Conservation (phyloP, 2,797 vertebrate genomes). For the Helarctos malayanus region DNA sequence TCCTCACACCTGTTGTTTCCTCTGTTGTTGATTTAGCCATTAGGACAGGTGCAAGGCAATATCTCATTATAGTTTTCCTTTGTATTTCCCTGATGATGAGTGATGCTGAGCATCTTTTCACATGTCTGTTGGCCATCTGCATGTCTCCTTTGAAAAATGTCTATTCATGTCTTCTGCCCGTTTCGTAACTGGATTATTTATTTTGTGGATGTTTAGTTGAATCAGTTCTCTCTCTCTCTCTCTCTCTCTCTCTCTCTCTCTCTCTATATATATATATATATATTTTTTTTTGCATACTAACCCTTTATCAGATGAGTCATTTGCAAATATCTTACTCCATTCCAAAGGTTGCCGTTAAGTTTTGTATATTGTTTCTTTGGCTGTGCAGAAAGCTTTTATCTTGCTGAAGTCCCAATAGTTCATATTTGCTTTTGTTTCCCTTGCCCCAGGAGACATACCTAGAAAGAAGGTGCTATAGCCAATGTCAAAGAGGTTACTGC, state of each 20-base stretch:
- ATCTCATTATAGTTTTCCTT: not conserved
- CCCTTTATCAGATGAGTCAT: not conserved
- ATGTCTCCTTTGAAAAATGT: not conserved
- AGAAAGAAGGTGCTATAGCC: not conserved
- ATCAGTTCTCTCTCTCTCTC: not conserved
- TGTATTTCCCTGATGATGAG: not conserved
- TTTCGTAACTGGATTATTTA: not conserved
- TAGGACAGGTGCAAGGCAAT: not conserved
- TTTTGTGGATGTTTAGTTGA: not conserved
- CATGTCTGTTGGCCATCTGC: not conserved
- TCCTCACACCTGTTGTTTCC: not conserved
- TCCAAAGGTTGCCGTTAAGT: not conserved
- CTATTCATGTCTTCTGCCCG: not conserved
- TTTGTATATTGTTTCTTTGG: not conserved
- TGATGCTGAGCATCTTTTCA: not conserved
- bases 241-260: no score
- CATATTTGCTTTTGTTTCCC: not conserved
- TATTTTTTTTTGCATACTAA: not conserved
- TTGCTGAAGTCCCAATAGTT: not conserved
- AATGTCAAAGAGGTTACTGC: not conserved
- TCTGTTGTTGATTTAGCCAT: not conserved
- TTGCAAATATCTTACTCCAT: not conserved
- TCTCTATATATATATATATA: not conserved
- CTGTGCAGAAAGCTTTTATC: not conserved
- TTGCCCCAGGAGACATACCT: not conserved